Percentiles rank a stretch among this genome's conserved stretches.
Conservation (phyloP, 2,113 vertebrate genomes). For the Callospermophilus lateralis region DNA sequence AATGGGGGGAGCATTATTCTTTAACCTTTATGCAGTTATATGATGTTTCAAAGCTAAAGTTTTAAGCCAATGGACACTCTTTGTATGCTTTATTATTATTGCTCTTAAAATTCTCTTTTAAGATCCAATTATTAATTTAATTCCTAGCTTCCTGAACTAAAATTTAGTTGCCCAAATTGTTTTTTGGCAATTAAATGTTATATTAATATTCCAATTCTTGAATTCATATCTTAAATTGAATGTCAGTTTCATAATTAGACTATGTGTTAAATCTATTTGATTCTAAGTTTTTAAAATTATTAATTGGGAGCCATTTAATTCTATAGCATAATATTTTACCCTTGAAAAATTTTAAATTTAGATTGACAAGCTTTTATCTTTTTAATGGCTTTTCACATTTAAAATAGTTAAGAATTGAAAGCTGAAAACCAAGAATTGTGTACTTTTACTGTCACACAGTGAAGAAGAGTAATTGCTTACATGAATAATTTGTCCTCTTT, state of each 20-base stretch:
- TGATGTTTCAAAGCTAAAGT: neutral
- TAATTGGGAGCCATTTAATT: neutral
- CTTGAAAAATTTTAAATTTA: neutral
- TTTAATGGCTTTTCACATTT: neutral
- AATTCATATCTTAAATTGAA: neutral
- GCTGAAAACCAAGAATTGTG: neutral
- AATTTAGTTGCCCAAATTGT: neutral
- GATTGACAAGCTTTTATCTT: neutral
- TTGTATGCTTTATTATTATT: neutral
- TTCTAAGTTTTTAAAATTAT: neutral
- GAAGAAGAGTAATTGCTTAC: neutral
- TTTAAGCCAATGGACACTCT: neutral
- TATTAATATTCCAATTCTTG: neutral
- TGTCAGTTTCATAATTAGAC: constrained; percentile 14
- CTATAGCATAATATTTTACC: neutral
- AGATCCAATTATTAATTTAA: neutral
- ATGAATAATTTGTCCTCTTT: neutral
- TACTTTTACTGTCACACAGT: neutral
- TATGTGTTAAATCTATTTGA: neutral
- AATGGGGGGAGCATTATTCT: neutral
- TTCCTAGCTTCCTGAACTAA: neutral
- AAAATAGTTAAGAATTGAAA: constrained; percentile 17
- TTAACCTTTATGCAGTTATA: neutral
- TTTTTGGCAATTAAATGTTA: neutral
- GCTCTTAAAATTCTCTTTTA: neutral